phyloP scores from a whole-genome alignment of 2,888 invertebrate genomes.

The Macrosoma leucophasiata region DNA sequence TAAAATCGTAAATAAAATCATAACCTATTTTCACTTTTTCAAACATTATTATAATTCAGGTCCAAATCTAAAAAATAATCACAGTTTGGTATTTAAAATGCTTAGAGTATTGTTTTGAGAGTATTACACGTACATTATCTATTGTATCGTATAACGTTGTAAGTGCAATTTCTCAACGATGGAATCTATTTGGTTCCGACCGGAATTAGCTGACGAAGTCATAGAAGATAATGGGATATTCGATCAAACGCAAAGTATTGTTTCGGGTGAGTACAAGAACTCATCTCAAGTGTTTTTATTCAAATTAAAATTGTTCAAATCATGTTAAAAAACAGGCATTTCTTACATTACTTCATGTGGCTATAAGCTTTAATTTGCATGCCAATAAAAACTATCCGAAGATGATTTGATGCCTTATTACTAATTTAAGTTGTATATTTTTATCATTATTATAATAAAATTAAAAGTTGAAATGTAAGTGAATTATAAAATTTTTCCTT shows the following conservation, averaged over 20 bases:
- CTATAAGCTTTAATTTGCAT: no score
- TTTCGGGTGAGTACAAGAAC: conserved; percentile 57
- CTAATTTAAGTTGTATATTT: no score
- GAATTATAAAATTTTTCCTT: conserved; percentile 10
- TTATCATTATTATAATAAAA: no score
- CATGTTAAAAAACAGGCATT: neutral
- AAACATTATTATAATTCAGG: neutral
- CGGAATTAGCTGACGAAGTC: conserved; percentile 54
- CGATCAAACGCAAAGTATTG: conserved; percentile 54
- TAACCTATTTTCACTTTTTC: no score
- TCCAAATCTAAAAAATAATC: neutral
- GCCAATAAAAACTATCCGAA: no score
- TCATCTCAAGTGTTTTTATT: no score
- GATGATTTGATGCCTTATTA: no score
- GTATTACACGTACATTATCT: no score
- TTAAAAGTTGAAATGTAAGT: neutral
- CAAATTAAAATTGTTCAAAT: neutral
- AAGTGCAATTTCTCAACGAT: no score
- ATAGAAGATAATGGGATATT: conserved; percentile 56
- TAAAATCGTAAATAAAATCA: no score
- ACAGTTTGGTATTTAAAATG: conserved; percentile 1
- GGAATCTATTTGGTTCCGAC: conserved; percentile 54
- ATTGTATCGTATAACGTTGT: no score
- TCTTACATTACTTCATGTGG: no score
- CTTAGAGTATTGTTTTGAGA: conserved; percentile 1